Percentiles rank a stretch among this genome's conserved stretches.
Conservation (phyloP, 2,797 vertebrate species). For the Cheirogaleus major region DNA sequence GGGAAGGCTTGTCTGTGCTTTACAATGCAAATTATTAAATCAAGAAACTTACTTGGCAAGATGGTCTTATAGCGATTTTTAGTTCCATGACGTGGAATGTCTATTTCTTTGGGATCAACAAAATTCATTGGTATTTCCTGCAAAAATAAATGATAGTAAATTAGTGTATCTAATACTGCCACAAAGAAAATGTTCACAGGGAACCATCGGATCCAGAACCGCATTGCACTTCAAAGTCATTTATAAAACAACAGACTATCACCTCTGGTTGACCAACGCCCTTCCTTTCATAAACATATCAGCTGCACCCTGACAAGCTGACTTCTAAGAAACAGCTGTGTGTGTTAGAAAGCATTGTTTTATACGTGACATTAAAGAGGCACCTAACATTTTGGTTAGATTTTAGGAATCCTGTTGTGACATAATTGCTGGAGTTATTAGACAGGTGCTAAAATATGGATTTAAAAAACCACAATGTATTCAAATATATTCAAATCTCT, state of each 20-base stretch:
- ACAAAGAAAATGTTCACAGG: slow-evolving; percentile 81
- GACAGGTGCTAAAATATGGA: background rate
- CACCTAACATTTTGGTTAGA: slow-evolving; percentile 36
- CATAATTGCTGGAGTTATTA: background rate
- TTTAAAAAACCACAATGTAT: background rate
- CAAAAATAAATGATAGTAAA: slow-evolving; percentile 78
- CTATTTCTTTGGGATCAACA: slow-evolving; percentile 96
- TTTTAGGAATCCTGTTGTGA: slow-evolving; percentile 37
- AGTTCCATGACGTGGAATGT: slow-evolving; percentile 95
- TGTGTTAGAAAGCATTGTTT: slow-evolving; percentile 68
- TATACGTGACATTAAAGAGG: slow-evolving; percentile 28
- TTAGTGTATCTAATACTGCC: slow-evolving; percentile 77
- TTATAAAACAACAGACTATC: slow-evolving; percentile 75
- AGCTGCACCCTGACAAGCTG: slow-evolving; percentile 49
- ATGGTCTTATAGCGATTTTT: slow-evolving; percentile 99
- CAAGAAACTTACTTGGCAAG: slow-evolving; percentile 94
- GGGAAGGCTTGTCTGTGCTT: background rate
- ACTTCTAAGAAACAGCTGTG: slow-evolving; percentile 74
- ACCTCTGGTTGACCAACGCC: slow-evolving; percentile 78
- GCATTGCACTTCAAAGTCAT: slow-evolving; percentile 81
- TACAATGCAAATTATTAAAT: slow-evolving; percentile 61
- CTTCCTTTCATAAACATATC: slow-evolving; percentile 84
- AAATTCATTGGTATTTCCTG: slow-evolving; percentile 99
- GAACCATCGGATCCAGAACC: slow-evolving; percentile 72
- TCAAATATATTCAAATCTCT: background rate